Base-by-base conservation (phyloP, 1,140 invertebrate genomes). In the Drosophila burlai region DNA sequence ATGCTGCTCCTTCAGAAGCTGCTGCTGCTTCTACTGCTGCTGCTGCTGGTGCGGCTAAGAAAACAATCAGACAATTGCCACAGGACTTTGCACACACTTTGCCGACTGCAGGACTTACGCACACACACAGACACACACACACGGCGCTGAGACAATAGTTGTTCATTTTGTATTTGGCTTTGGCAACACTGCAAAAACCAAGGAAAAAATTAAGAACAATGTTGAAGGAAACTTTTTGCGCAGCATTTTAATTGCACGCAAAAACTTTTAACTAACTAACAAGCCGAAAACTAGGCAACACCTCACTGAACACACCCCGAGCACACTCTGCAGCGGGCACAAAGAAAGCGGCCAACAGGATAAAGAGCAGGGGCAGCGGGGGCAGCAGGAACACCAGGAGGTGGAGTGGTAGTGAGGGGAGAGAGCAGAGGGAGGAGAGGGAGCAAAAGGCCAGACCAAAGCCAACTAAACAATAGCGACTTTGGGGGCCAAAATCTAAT, bases 221-320 rank as follows among this genome's bases (percentile, higher is more conserved):
- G 84, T 89, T 64, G 63, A 81, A 74, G 84, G 68, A 84, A 87
- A 87, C 77, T 87, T 87, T 87, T 87, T 84, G 84, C 84, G 84
- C 84, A 87, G 84, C 84, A 87, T 89, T 87, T 87, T 87, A 87
- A 87, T 87, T 87, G 84, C 84, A 87, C 84, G 84, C 84, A 87
- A 89, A 87, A 87, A 87, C 73, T 87, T 87, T 87, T 89, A 87
- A 89, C 84, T 87, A 87, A 87, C 84, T 87, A 89, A 87, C 84
- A 87, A 87, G 85, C 84, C 84, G 72, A 83, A 81, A 87, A 87
- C 84, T 87, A 87, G 81, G 81, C 84, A 87, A 89, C 83, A 87
- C 83, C 83, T 87, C 83, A 87, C 72, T 87, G 83, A 69, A 81
- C 83, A 79, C 80, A 83, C 57, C 68, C 52, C 1, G 46, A 75